phyloP scores from a whole-genome alignment of 2,113 vertebrate genomes.

The Oncorhynchus tshawytscha region DNA sequence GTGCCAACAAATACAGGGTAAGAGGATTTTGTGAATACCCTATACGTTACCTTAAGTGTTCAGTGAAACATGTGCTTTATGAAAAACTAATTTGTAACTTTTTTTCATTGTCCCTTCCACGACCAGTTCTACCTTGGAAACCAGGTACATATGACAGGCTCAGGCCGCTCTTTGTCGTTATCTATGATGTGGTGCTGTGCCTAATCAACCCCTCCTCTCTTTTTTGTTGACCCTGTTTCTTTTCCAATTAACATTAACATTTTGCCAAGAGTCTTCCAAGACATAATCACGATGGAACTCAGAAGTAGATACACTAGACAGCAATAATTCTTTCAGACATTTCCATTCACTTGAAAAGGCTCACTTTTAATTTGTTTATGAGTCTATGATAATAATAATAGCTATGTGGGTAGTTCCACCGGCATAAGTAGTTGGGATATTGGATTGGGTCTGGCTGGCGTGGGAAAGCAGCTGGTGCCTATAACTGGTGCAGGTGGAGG shows the following conservation, averaged over 20 bases:
- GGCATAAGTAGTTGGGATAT: neutral
- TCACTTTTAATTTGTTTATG: neutral
- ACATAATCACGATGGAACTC: slow-evolving; percentile 64
- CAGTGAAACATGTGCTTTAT: slow-evolving; percentile 17
- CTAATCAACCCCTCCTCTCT: slow-evolving; percentile 39
- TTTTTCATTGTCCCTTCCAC: slow-evolving; percentile 83
- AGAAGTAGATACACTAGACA: slow-evolving; percentile 57
- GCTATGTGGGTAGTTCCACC: neutral
- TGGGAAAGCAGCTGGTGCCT: slow-evolving; percentile 5
- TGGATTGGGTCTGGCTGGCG: neutral
- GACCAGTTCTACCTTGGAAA: slow-evolving; percentile 99
- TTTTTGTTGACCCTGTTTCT: slow-evolving; percentile 44
- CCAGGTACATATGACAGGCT: slow-evolving; percentile 86
- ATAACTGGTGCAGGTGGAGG: neutral
- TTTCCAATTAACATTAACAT: slow-evolving; percentile 51
- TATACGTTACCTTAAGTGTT: neutral
- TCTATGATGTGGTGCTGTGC: slow-evolving; percentile 37
- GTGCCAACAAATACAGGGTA: slow-evolving; percentile 98
- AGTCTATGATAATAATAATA: neutral
- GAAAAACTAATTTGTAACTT: slow-evolving; percentile 79
- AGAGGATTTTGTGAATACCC: slow-evolving; percentile 46
- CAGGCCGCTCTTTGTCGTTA: slow-evolving; percentile 15
- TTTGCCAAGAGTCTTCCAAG: slow-evolving; percentile 51
- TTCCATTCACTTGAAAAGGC: neutral
- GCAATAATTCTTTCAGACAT: slow-evolving; percentile 12